Conservation (phyloP, 1,140 invertebrate genomes). For the Zaprionus vittiger region DNA sequence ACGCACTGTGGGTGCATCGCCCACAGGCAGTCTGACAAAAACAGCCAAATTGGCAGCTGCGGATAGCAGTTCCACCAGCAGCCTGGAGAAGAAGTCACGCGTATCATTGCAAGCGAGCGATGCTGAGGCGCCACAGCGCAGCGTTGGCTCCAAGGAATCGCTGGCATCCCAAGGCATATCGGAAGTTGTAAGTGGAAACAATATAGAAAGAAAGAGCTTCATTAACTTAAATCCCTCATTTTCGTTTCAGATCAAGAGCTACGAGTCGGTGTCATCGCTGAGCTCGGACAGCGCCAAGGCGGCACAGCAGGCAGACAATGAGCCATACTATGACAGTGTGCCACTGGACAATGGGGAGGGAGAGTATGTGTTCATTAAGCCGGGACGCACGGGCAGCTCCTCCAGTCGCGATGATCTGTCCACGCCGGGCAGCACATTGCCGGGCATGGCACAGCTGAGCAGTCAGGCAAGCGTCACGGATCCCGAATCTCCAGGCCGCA, state of each 20-base stretch:
- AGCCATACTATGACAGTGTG: slow-evolving; percentile 93
- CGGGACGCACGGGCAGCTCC: slow-evolving; percentile 86
- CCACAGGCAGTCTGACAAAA: slow-evolving; percentile 74
- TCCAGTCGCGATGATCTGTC: slow-evolving; percentile 87
- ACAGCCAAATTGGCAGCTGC: slow-evolving; percentile 64
- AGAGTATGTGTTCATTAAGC: slow-evolving; percentile 91
- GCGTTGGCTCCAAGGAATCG: slow-evolving; percentile 80
- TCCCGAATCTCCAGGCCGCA: slow-evolving; percentile 90
- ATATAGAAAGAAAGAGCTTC: background rate
- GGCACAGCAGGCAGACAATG: slow-evolving; percentile 84
- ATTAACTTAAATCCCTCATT: background rate
- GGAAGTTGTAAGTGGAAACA: slow-evolving; percentile 72
- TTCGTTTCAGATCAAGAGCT: slow-evolving; percentile 86
- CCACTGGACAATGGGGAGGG: slow-evolving; percentile 90
- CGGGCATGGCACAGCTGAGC: slow-evolving; percentile 72
- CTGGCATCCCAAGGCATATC: slow-evolving; percentile 82
- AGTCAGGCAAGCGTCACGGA: slow-evolving; percentile 85
- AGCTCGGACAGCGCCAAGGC: slow-evolving; percentile 84
- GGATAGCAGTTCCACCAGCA: slow-evolving; percentile 79
- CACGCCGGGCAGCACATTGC: slow-evolving; percentile 87
- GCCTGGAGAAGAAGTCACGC: slow-evolving; percentile 79
- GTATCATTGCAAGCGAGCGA: slow-evolving; percentile 68
- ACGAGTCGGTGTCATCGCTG: slow-evolving; percentile 87
- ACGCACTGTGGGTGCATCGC: slow-evolving; percentile 62
- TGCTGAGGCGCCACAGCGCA: slow-evolving; percentile 58